phyloP scores from a whole-genome alignment of 2,113 vertebrate genomes.

The Patagioenas fasciata region DNA sequence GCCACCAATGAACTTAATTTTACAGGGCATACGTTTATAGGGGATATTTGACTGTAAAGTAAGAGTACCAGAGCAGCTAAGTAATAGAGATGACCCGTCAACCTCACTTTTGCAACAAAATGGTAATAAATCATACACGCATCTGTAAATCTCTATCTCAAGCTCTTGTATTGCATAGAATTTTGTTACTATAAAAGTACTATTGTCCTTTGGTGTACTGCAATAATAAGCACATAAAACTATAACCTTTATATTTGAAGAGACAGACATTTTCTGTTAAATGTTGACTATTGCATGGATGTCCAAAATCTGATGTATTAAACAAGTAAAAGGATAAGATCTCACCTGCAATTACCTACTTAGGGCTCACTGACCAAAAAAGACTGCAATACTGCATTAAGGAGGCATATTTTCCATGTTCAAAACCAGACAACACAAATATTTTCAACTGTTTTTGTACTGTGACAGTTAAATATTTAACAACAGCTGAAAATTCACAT shows the following conservation, averaged over 20 bases:
- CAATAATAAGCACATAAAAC: not conserved
- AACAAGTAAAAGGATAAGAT: not conserved
- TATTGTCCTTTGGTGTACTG: not conserved
- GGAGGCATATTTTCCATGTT: not conserved
- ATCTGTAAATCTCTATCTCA: not conserved
- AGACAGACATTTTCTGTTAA: constrained; percentile 22
- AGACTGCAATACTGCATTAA: not conserved
- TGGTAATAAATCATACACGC: not conserved
- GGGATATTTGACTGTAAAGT: not conserved
- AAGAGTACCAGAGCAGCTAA: not conserved
- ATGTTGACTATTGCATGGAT: not conserved
- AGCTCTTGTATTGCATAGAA: not conserved
- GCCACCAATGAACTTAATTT: not conserved
- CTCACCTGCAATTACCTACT: not conserved
- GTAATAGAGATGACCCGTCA: not conserved
- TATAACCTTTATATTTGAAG: not conserved
- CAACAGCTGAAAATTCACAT: not conserved
- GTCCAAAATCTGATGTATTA: constrained; percentile 7
- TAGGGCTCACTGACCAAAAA: not conserved
- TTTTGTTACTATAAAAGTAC: not conserved
- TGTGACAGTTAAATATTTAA: constrained; percentile 1
- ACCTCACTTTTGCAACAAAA: not conserved
- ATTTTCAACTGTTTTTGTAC: not conserved
- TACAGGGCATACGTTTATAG: not conserved
- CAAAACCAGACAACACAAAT: not conserved